Evolutionary conservation across 2,113 vertebrate species (phyloP), one percentile per base, ranked within the genome.

Genomic region (Myodes glareolus): DNA sequence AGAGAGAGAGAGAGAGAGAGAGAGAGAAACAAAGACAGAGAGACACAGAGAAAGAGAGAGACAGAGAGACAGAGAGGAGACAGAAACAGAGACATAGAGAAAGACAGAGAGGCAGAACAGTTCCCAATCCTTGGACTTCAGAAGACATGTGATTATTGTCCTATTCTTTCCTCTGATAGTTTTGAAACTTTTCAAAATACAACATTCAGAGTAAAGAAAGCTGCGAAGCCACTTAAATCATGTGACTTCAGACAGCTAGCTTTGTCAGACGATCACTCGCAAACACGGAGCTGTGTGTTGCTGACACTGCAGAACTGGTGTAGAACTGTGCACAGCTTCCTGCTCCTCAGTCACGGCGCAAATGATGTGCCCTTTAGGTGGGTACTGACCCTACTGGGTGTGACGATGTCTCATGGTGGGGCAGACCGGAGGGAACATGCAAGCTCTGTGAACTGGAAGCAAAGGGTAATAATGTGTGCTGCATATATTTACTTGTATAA

Each of bases 161-260:
- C n/a, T 85, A 50, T 65, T 93, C 33, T 82, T 70, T 70, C 14
- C 39, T 77, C 31, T 25, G 70, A 23, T 36, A 87, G 33, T 55
- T 87, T 42, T 90, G 33, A 92, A 87, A 88, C 25, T 29, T 95
- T 96, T 87, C 68, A 90, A 91, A 92, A 70, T 75, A 88, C 86
- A 77, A 81, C 52, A 8, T 13, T 93, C 55, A 45, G 33, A n/a
- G 21, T 61, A 58, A 90, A 92, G 70, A 89, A 68, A 45, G 21
- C 50, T 63, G 19, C 47, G 39, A 63, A 29, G 25, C 11, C 27
- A 86, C 27, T 50, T 86, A 80, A 88, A 65, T 2, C n/a, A 3
- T 2, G 33, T 13, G 75, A 45, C 16, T 45, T 90, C 12, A 72
- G 84, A 47, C 63, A 47, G 33, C 33, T 91, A 29, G 33, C 45